A percentile compares a stretch with the other conserved stretches of the same genome.
Conservation (phyloP, 2,113 vertebrate genomes). For the Gadus macrocephalus region DNA sequence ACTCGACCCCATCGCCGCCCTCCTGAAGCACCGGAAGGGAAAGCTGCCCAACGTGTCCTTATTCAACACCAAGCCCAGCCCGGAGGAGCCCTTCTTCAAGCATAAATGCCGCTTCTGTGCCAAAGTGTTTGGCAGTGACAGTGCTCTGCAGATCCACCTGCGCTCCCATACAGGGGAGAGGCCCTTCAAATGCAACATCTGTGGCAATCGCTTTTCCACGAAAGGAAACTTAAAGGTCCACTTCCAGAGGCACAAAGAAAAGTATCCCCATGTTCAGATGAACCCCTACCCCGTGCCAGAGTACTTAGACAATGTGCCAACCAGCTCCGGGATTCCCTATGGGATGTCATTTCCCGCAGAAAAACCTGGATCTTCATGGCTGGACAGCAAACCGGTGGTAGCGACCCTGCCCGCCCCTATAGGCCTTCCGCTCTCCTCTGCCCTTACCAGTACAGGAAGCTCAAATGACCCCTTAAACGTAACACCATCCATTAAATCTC, state of each 20-base stretch:
- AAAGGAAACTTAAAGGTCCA: conserved; percentile 99
- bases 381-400: conserved; percentile 88
- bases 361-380: conserved; percentile 88
- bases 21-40: conserved; percentile 91
- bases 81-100: conserved; percentile 97
- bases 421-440: conserved; percentile 83
- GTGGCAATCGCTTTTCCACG: conserved; percentile 98
- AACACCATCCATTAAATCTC: conserved; percentile 81
- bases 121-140: conserved; percentile 99
- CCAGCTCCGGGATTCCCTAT: conserved; percentile 93
- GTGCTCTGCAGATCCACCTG: conserved; percentile 96
- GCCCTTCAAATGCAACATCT: conserved; percentile 98
- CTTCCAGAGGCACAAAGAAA: conserved; percentile 98
- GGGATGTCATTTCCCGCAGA: conserved; percentile 93
- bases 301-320: conserved; percentile 96
- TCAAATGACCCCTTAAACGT: conserved; percentile 83
- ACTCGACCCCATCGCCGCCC: conserved; percentile 86
- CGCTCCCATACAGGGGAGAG: conserved; percentile 96
- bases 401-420: conserved; percentile 76
- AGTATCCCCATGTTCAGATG: conserved; percentile 98
- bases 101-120: conserved; percentile 98
- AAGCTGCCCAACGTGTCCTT: conserved; percentile 87
- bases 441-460: conserved; percentile 68
- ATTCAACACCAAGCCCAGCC: conserved; percentile 87
- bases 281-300: conserved; percentile 98